Base-by-base conservation (phyloP, 2,797 vertebrate species). In the Oophaga sylvatica region DNA sequence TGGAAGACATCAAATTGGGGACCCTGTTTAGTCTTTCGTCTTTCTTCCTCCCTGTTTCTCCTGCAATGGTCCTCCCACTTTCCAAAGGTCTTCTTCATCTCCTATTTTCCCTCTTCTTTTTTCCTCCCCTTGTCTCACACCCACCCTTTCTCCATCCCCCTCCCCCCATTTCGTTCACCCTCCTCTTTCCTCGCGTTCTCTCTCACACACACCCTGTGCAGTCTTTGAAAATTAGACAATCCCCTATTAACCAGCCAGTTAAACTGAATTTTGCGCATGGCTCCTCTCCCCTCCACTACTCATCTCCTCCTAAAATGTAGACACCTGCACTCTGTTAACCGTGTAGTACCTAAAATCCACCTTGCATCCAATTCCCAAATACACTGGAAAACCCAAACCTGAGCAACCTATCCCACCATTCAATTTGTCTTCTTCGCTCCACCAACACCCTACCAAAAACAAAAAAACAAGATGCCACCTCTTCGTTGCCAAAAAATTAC, bases 141-240 rank as follows among this genome's bases (percentile, higher is more conserved):
- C 84, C 70, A 62, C 84, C 73, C 75, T 83, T 79, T 75, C 41
- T 57, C 22, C 75, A 70, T 77, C 80, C 80, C 59, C 68, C 15
- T 56, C 83, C n/a, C 70, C 87, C 83, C 26, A 83, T 76, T 73
- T 48, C 79, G 65, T 31, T 68, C 80, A 73, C 70, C 63, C 67
- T 65, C 87, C 77, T 81, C 75, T 86, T 70, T 65, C 71, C 84
- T 35, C 73, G 80, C 82, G n/a, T 71, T 84, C 70, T 63, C 67
- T 77, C 81, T 56, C 63, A 73, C 67, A 86, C 88, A 86, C 88
- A 83, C 85, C 83, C 83, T 89, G 83, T 89, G 87, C 84, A 89
- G 87, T 89, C 87, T 89, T 88, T 89, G 84, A 86, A 86, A 86
- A 86, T 89, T 82, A 89, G 80, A 89, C 87, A 88, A 81, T 88